A percentile compares a stretch with the other conserved stretches of the same genome.
Evolutionary conservation across 2,888 invertebrate species (phyloP).

Genomic region (Eupeodes luniger): DNA sequence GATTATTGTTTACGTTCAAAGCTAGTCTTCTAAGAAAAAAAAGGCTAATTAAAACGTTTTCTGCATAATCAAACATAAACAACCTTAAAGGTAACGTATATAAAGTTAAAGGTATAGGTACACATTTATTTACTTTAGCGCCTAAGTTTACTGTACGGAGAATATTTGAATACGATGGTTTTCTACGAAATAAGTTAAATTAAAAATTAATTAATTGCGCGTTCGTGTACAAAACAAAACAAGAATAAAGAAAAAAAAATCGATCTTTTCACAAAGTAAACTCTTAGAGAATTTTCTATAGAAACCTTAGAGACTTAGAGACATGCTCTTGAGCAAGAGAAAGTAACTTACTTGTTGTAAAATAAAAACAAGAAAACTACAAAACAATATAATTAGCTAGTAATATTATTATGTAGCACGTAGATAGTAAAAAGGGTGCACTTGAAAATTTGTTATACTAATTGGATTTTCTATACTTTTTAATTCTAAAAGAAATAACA

Average conservation of each 20-base stretch:
- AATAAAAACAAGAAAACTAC: conserved; percentile 11
- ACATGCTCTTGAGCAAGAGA: not conserved
- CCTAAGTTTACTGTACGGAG: not conserved
- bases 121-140: not conserved
- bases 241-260: not conserved
- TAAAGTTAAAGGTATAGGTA: too few relatives aligned
- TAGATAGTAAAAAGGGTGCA: not conserved
- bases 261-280: not conserved
- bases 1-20: not conserved
- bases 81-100: not conserved
- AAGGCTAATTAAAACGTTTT: not conserved
- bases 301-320: not conserved
- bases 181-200: not conserved
- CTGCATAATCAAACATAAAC: not conserved
- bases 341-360: not conserved
- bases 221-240: not conserved
- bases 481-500: not conserved
- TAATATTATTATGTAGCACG: too few relatives aligned
- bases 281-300: not conserved
- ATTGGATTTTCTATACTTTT: conserved; percentile 41
- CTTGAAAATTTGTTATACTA: conserved; percentile 44
- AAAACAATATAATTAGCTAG: conserved; percentile 44
- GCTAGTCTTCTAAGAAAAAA: not conserved
- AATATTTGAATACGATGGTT: not conserved
- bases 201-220: not conserved